Evolutionary conservation across 2,888 invertebrate genomes (phyloP), one percentile per base, ranked within the genome.

Genomic region (Andricus curvator): DNA sequence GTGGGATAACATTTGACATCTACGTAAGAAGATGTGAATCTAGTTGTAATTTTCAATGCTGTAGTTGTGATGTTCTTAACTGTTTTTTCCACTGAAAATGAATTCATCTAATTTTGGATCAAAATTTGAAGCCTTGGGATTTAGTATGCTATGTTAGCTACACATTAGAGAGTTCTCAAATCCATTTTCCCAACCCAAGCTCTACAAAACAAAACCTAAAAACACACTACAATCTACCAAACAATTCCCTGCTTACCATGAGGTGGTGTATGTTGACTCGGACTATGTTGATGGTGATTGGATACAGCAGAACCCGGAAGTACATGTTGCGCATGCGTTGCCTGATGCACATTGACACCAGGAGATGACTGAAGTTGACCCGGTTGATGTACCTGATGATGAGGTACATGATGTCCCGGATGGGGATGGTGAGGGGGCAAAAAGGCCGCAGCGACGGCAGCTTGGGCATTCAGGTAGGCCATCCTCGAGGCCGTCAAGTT

Each of bases 401-500:
- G 93, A 60, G 92, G 88, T 87, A 93, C 92, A 81, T 92, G 92
- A 85, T 93, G 93, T 68, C 94, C 95, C 78, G 94, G 95, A 82
- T 89, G 89, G 65, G 95, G 95, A 82, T 92, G 92, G 11, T 91
- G 92, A 62, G 96, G 96, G 44, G 97, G 97, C 88, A 97, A 93
- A 93, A 97, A 97, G 70, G 97, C 97, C 22, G 97, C 97, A 13
- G 97, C 97, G 70, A 97, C 97, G n/a, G 97, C 97, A 65, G 97
- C 97, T 92, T 97, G 97, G 77, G 97, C 97, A 93, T 97, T 97
- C 93, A 98, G 96, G 93, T 98, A 98, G 81, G 97, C 97, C 95
- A 97, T 97, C 65, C 97, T 94, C 88, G 96, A 96, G 78, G 96
- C 96, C 77, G 96, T 96, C 93, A 96, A 94, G 82, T 96, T 95